Evolutionary conservation across 2,888 invertebrate species (phyloP).

Genomic region (Idaea aversata): DNA sequence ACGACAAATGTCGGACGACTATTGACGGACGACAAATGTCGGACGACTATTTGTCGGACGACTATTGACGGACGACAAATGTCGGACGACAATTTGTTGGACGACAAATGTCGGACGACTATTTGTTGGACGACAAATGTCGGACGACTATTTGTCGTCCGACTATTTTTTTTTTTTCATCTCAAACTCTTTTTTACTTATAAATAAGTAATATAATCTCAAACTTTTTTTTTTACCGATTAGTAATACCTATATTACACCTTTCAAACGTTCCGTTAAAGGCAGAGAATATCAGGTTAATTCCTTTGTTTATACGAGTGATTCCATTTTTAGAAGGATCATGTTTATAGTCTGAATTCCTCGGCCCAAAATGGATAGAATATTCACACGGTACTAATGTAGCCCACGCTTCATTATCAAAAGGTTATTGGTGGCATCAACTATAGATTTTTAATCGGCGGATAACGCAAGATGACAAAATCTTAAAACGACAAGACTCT

Average conservation of each 20-base stretch:
- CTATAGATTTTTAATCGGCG: not conserved
- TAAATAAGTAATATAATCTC: too few relatives aligned
- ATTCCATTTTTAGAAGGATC: not conserved
- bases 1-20: too few relatives aligned
- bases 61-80: too few relatives aligned
- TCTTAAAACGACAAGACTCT: not conserved
- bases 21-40: too few relatives aligned
- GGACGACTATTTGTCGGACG: too few relatives aligned
- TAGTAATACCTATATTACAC: not conserved
- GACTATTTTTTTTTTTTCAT: too few relatives aligned
- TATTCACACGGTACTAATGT: not conserved
- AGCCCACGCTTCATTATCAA: not conserved
- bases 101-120: too few relatives aligned
- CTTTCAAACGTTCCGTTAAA: not conserved
- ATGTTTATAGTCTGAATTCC: not conserved
- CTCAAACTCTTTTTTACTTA: too few relatives aligned
- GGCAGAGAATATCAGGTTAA: not conserved
- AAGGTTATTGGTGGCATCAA: not conserved
- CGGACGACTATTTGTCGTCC: too few relatives aligned
- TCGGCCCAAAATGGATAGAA: not conserved
- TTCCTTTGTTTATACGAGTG: not conserved
- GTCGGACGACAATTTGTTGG: too few relatives aligned
- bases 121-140: too few relatives aligned
- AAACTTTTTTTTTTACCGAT: too few relatives aligned
- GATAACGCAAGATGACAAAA: not conserved